Evolutionary conservation across 2,113 vertebrate species (phyloP).

Genomic region (Aspidoscelis tigris): DNA sequence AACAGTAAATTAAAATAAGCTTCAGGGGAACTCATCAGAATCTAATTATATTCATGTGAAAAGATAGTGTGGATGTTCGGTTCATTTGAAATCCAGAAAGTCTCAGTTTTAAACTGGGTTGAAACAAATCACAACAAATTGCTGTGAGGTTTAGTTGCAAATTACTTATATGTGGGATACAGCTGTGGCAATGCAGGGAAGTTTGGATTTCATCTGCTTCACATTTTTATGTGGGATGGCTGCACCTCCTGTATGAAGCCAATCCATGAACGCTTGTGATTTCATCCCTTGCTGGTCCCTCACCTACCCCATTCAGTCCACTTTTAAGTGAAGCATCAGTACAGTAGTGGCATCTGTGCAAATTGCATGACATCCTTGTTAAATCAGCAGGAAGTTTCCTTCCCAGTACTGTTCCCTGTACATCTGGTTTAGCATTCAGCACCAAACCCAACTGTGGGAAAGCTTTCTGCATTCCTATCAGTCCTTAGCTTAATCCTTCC

Average conservation of each 20-base stretch:
- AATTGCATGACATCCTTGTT: not conserved
- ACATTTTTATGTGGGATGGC: not conserved
- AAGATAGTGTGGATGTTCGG: not conserved
- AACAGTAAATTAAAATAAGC: not conserved
- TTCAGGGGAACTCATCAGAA: conserved; percentile 23
- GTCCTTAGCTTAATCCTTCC: not conserved
- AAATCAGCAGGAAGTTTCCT: not conserved
- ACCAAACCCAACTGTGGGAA: not conserved
- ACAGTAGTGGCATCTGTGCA: not conserved
- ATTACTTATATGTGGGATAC: not conserved
- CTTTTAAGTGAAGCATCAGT: not conserved
- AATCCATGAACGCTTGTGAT: not conserved
- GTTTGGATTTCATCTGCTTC: not conserved
- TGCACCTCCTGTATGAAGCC: not conserved
- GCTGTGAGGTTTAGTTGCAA: conserved; percentile 1
- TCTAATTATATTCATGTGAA: conserved; percentile 47
- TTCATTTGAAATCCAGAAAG: conserved; percentile 29
- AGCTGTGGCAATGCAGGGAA: too few relatives aligned
- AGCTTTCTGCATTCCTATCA: not conserved
- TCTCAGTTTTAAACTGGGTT: not conserved
- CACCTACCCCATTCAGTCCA: not conserved
- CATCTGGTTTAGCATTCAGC: not conserved
- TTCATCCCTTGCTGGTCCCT: not conserved
- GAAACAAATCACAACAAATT: not conserved
- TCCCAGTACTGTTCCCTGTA: not conserved